A percentile compares a stretch with the other conserved stretches of the same genome.
Evolutionary conservation across 2,797 vertebrate species (phyloP).

Genomic region (Philypnodon macrostomus): DNA sequence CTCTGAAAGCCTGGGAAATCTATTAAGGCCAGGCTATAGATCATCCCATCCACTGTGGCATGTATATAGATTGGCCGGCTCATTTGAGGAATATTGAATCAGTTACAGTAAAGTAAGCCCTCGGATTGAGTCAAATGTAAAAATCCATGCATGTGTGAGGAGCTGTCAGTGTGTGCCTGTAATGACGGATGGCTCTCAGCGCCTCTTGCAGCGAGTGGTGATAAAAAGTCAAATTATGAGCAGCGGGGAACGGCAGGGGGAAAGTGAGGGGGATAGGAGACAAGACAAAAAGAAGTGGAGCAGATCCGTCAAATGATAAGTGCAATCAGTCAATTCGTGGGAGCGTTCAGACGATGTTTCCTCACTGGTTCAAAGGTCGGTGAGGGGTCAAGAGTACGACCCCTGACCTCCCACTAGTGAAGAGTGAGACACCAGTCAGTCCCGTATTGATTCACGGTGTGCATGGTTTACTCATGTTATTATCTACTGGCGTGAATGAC

Average conservation of each 20-base stretch:
- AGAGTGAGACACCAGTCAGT: constrained; percentile 32
- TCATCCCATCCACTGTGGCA: constrained; percentile 75
- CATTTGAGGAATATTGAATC: constrained; percentile 84
- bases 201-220: constrained; percentile 65
- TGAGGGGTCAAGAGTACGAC: constrained; percentile 74
- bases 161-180: constrained; percentile 73
- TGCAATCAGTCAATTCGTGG: constrained; percentile 64
- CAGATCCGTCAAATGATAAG: constrained; percentile 72
- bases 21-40: constrained; percentile 79
- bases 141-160: constrained; percentile 83
- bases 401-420: constrained; percentile 49
- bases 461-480: constrained; percentile 51
- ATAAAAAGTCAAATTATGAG: constrained; percentile 80
- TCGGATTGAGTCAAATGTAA: constrained; percentile 80
- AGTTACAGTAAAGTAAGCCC: constrained; percentile 84
- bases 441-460: constrained; percentile 49
- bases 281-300: constrained; percentile 58
- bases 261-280: constrained; percentile 45
- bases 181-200: constrained; percentile 75
- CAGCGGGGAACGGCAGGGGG: constrained; percentile 55
- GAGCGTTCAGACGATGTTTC: constrained; percentile 55
- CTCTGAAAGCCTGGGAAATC: constrained; percentile 76
- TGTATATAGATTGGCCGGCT: constrained; percentile 69
- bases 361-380: constrained; percentile 65
- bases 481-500: constrained; percentile 37